These are phyloP conservation scores for Zootoca vivipara DNA, from an alignment of 2,113 vertebrate genomes.

Conservation along the genomic window DNA sequence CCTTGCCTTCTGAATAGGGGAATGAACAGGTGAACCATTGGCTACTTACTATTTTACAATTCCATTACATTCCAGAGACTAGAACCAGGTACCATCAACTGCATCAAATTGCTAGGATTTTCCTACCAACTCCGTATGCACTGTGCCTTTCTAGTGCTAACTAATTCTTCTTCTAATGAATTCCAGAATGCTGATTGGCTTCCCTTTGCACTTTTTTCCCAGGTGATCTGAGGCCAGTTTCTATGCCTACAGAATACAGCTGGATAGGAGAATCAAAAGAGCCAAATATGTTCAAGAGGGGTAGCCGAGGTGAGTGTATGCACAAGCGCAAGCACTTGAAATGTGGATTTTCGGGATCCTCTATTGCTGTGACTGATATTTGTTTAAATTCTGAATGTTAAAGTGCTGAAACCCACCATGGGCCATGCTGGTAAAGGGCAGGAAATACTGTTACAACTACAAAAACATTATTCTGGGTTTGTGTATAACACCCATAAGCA, in stretches of 20 bases:
- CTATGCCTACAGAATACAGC: constrained; percentile 83
- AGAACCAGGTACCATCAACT: background rate
- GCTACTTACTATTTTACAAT: background rate
- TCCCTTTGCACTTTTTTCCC: constrained; percentile 76
- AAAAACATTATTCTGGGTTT: too few species aligned
- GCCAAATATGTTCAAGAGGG: constrained; percentile 83
- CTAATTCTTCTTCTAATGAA: constrained; percentile 7
- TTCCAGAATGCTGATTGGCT: constrained; percentile 44
- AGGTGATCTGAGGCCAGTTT: constrained; percentile 90
- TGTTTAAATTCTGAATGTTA: too few species aligned
- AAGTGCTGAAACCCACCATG: too few species aligned
- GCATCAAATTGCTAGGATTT: background rate
- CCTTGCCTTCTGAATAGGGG: background rate
- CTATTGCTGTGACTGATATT: too few species aligned
- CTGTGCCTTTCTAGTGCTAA: background rate
- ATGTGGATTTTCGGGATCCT: too few species aligned
- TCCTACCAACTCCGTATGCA: constrained; percentile 12
- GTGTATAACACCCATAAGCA: too few species aligned
- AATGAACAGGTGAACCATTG: background rate
- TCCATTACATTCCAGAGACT: background rate
- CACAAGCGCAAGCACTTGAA: background rate
- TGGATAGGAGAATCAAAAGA: constrained; percentile 87
- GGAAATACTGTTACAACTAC: too few species aligned
- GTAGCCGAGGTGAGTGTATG: constrained; percentile 82
- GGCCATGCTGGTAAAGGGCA: too few species aligned